A percentile compares a stretch with the other conserved stretches of the same genome.
Conservation (phyloP, 2,797 vertebrate genomes). For the Sebastes vulpes region DNA sequence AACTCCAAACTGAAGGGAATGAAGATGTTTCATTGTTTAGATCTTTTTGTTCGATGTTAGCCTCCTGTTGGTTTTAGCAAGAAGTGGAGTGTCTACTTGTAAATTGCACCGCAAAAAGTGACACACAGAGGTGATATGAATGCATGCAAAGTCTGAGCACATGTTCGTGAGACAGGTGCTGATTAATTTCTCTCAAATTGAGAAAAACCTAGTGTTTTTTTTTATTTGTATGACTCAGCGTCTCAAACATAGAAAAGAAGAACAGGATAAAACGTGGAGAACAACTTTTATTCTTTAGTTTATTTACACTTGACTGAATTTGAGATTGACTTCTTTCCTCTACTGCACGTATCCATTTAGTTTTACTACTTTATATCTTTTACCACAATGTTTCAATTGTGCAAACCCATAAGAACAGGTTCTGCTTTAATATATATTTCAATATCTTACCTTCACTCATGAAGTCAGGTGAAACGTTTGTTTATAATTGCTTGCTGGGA, state of each 20-base stretch:
- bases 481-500: neutral
- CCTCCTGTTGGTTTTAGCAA: slow-evolving; percentile 9
- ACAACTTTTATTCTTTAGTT: neutral
- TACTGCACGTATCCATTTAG: neutral
- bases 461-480: neutral
- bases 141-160: neutral
- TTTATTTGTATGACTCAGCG: neutral
- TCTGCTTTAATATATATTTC: neutral
- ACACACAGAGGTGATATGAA: neutral
- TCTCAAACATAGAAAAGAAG: neutral
- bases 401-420: neutral
- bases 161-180: neutral
- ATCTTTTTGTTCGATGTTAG: neutral
- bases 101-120: slow-evolving; percentile 5
- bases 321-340: neutral
- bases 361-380: neutral
- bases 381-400: neutral
- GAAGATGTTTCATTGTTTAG: neutral
- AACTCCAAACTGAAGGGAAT: slow-evolving; percentile 10
- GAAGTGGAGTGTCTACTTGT: neutral
- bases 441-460: neutral
- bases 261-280: neutral
- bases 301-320: neutral
- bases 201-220: neutral
- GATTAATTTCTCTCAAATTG: neutral